Percentiles rank a stretch among this genome's conserved stretches.
Evolutionary conservation across 2,113 vertebrate species (phyloP).

Genomic region (Asarcornis scutulata): DNA sequence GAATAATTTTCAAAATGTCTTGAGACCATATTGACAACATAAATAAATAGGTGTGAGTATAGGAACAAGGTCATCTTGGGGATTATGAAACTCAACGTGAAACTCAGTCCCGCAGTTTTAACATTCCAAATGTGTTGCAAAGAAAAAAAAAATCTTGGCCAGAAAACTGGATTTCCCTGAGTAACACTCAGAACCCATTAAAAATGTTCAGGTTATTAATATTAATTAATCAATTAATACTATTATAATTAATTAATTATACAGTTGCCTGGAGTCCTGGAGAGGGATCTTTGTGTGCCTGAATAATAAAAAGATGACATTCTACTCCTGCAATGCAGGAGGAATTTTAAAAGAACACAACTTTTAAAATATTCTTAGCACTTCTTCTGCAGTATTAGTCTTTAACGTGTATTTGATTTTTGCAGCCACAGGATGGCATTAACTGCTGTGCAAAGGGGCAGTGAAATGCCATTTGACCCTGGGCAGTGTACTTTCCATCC

Average conservation of each 20-base stretch:
- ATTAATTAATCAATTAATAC: constrained; percentile 66
- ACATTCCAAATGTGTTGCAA: not conserved
- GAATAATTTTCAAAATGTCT: not conserved
- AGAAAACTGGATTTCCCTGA: not conserved
- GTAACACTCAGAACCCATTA: not conserved
- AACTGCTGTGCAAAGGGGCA: constrained; percentile 44
- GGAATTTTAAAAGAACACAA: not conserved
- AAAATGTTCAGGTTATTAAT: constrained; percentile 49
- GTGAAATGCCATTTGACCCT: not conserved
- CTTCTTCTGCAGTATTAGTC: not conserved
- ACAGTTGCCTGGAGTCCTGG: constrained; percentile 45
- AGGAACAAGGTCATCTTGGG: not conserved
- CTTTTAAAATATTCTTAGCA: not conserved
- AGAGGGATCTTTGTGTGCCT: not conserved
- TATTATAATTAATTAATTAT: constrained; percentile 60
- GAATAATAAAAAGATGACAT: constrained; percentile 46
- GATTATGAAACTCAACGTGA: not conserved
- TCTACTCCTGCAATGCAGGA: not conserved
- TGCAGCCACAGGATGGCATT: constrained; percentile 63
- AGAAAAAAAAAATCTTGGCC: not conserved
- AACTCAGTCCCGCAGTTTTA: not conserved
- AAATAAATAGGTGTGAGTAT: not conserved
- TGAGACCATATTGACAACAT: not conserved
- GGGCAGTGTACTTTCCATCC: not conserved
- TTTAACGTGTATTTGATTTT: constrained; percentile 13